Evolutionary conservation across 2,888 invertebrate genomes (phyloP).

Genomic region (Perdita meconis): DNA sequence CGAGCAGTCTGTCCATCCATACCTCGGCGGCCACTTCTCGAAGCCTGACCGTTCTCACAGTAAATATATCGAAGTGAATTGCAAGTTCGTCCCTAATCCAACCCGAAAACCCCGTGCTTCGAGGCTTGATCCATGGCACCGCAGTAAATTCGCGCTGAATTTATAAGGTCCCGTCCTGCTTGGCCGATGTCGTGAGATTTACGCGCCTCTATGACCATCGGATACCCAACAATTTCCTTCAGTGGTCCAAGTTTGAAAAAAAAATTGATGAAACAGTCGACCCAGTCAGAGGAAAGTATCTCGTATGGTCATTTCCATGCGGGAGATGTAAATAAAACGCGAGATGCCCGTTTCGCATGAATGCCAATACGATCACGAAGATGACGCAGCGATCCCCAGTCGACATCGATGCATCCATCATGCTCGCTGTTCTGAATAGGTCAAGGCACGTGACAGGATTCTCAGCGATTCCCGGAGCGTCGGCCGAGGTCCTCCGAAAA

Average conservation of each 20-base stretch:
- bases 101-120: conserved; percentile 57
- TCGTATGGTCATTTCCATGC: not conserved
- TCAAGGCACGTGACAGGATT: conserved; percentile 10
- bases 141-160: conserved; percentile 77
- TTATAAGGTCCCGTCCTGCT: conserved; percentile 65
- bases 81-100: conserved; percentile 81
- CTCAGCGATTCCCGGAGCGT: not conserved
- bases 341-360: conserved; percentile 7
- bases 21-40: conserved; percentile 60
- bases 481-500: not conserved
- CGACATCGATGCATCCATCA: conserved; percentile 70
- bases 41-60: conserved; percentile 83
- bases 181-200: conserved; percentile 14
- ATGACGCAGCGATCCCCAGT: conserved; percentile 53
- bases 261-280: not conserved
- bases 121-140: conserved; percentile 74
- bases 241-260: not conserved
- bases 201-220: not conserved
- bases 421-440: conserved; percentile 65
- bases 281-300: not conserved
- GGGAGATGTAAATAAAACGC: not conserved
- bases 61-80: conserved; percentile 84
- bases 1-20: conserved; percentile 64
- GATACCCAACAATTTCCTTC: not conserved
- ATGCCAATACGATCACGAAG: conserved; percentile 13